Base-by-base conservation (phyloP, 2,797 vertebrate genomes). In the Capromys pilorides region DNA sequence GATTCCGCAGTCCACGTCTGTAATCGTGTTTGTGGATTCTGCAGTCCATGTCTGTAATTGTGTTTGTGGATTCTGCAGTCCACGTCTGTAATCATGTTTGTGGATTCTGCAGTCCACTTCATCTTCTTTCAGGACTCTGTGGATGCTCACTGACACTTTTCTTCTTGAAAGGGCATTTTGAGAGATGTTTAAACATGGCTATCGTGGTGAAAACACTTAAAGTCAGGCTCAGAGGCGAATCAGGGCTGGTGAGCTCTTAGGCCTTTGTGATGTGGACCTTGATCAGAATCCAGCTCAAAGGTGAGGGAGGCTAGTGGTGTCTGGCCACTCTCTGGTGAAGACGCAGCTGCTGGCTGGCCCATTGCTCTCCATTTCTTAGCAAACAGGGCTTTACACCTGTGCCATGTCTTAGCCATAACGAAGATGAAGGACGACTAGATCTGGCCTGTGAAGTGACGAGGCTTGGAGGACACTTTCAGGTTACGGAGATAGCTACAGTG, bases 91-190 rank as follows among this genome's bases (percentile, higher is more conserved):
- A 98, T 98, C 97, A 89, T 96, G 96, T 97, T 96, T 96, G 87
- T 97, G 77, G 92, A 95, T 96, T 98, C 98, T 92, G 96, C 96
- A 98, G 97, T 85, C 96, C 82, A 81, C 95, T 98, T 98, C 93
- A 54, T 97, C 91, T 97, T 96, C 91, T 77, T 96, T 94, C 92
- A 96, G 95, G 93, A 77, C 87, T 97, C 80, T 16, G 79, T 93
- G 87, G 96, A 88, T 92, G 69, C 87, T 97, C 28, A 62, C 39
- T 45, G 5, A 82, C 66, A 88, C n/a, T 85, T 96, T 97, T 97
- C 89, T 95, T 98, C 73, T 91, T 69, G 69, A 94, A 92, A 26
- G 92, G 94, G 51, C 90, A 88, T 94, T 96, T 97, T 93, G 87
- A 66, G 88, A 94, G 95, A 73, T 85, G 51, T 90, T 97, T 95